Evolutionary conservation across 2,113 vertebrate genomes (phyloP).

Genomic region (Anthoscopus minutus): DNA sequence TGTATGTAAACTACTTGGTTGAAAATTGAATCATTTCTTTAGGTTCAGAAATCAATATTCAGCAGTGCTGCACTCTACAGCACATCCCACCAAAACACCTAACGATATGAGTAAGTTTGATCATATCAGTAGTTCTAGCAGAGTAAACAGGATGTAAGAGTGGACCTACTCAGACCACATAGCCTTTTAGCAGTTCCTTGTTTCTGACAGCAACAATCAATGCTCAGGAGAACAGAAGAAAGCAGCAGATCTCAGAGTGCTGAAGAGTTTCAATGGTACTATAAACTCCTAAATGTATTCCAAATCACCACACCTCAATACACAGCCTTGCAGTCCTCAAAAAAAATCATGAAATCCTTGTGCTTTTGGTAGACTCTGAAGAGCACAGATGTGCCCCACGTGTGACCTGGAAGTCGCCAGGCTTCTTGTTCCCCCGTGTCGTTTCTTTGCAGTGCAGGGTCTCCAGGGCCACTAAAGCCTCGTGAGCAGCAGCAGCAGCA

Average conservation of each 20-base stretch:
- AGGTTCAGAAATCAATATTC: neutral
- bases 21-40: neutral
- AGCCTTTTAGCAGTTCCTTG: neutral
- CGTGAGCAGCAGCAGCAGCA: accelerated
- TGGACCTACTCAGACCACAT: neutral
- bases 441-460: neutral
- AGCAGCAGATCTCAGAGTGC: neutral
- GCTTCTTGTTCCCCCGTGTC: neutral
- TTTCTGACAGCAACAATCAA: neutral
- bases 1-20: neutral
- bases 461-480: neutral
- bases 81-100: neutral
- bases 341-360: neutral
- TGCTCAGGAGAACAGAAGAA: neutral
- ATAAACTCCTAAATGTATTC: neutral
- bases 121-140: neutral
- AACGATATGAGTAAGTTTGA: neutral
- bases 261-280: neutral
- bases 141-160: slow-evolving; percentile 44
- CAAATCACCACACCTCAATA: neutral
- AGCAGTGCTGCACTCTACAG: neutral
- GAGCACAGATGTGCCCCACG: neutral
- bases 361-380: neutral
- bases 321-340: neutral
- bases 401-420: neutral